Evolutionary conservation across 2,113 vertebrate genomes (phyloP).

Genomic region (Psilopsiagon aurifrons): DNA sequence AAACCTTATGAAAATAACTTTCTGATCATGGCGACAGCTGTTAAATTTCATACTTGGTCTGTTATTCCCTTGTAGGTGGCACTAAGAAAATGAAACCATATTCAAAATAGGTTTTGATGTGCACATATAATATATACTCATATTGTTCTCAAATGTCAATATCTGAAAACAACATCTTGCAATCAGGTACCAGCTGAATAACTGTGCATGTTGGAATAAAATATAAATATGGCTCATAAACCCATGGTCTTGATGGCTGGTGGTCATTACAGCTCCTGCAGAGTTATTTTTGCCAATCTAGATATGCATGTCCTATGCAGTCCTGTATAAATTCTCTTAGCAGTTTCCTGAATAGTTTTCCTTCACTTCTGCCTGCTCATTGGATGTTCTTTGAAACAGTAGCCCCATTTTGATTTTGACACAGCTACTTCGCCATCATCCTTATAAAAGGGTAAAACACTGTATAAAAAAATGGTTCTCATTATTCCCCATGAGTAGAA

Average conservation of each 20-base stretch:
- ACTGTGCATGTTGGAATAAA: neutral
- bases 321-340: neutral
- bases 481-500: neutral
- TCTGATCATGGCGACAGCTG: slow-evolving; percentile 38
- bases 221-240: slow-evolving; percentile 16
- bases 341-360: neutral
- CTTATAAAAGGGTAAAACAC: neutral
- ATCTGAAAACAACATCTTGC: slow-evolving; percentile 10
- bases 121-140: neutral
- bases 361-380: neutral
- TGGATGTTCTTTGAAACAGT: neutral
- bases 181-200: neutral
- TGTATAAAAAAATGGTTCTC: neutral
- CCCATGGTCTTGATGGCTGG: neutral
- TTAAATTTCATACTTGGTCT: slow-evolving; percentile 51
- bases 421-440: neutral
- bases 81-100: slow-evolving; percentile 44
- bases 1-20: slow-evolving; percentile 57
- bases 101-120: slow-evolving; percentile 46
- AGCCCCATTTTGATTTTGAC: neutral
- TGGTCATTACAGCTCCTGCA: neutral
- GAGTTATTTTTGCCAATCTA: neutral
- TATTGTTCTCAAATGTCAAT: neutral
- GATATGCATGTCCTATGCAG: neutral
- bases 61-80: slow-evolving; percentile 37